These are phyloP conservation scores for Macaca nemestrina DNA, from an alignment of 2,113 vertebrate genomes.

Conservation along the genomic window DNA sequence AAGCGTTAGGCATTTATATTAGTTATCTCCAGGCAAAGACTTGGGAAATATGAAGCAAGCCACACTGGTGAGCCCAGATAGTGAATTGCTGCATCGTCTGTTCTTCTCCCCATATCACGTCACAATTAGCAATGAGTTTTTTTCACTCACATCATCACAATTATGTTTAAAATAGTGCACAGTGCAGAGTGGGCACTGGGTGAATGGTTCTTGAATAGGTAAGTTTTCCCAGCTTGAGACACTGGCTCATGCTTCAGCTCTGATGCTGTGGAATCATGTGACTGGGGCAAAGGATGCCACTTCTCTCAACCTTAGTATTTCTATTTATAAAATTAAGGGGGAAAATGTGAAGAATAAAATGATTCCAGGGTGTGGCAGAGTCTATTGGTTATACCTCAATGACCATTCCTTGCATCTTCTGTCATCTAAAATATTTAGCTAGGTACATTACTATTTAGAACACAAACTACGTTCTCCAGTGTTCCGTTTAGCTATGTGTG, in stretches of 20 bases:
- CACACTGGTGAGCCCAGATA: not conserved
- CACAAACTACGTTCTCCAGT: not conserved
- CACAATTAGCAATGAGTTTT: not conserved
- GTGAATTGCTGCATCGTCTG: not conserved
- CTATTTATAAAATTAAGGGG: not conserved
- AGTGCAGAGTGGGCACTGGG: not conserved
- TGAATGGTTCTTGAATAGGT: not conserved
- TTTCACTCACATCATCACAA: not conserved
- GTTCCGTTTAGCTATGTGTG: not conserved
- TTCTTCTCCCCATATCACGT: not conserved
- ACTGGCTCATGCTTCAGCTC: not conserved
- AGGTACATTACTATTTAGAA: not conserved
- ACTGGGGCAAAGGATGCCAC: not conserved
- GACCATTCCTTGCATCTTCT: not conserved
- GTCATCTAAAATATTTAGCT: not conserved
- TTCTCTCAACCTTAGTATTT: not conserved
- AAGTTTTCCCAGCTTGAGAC: not conserved
- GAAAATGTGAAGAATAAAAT: not conserved
- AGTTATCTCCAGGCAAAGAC: not conserved
- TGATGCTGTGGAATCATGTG: not conserved
- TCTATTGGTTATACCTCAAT: not conserved
- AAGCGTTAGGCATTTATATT: not conserved
- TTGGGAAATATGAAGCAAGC: not conserved
- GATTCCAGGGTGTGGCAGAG: not conserved
- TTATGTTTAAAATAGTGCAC: not conserved